Percentiles rank a stretch among this genome's conserved stretches.
Evolutionary conservation across 2,888 invertebrate species (phyloP).

Genomic region (Cryptus viduatorius): DNA sequence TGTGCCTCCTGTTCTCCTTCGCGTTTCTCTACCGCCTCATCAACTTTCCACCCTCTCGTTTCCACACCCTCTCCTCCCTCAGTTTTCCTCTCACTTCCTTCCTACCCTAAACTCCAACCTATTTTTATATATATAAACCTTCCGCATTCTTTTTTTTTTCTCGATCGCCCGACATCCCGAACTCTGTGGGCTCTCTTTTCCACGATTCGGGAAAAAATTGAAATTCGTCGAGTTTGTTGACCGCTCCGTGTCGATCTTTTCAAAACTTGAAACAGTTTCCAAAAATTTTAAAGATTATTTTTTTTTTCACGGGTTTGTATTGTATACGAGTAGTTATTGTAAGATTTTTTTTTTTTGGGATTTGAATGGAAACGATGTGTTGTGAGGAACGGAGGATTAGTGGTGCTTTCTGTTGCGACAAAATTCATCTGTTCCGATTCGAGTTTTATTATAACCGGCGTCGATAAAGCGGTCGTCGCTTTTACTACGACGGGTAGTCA

Average conservation of each 20-base stretch:
- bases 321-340: too few relatives aligned
- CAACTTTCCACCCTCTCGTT: conserved; percentile 71
- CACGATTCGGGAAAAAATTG: conserved; percentile 60
- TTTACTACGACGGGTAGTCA: not conserved
- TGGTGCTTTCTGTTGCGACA: conserved; percentile 47
- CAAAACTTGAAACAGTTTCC: not conserved
- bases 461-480: conserved; percentile 45
- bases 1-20: conserved; percentile 61
- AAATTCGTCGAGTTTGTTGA: conserved; percentile 60
- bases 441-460: not conserved
- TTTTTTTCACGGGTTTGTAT: too few relatives aligned
- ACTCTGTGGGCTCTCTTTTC: conserved; percentile 57
- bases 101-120: conserved; percentile 16
- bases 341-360: too few relatives aligned
- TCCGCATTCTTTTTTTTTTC: conserved; percentile 24
- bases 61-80: conserved; percentile 38
- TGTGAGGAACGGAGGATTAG: conserved; percentile 22
- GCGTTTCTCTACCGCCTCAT: conserved; percentile 69
- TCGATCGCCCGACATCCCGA: conserved; percentile 10
- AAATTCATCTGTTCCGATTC: not conserved
- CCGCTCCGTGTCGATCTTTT: not conserved
- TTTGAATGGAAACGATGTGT: not conserved
- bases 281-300: too few relatives aligned
- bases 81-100: conserved; percentile 22
- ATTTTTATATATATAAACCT: conserved; percentile 30